Evolutionary conservation across 2,888 invertebrate species (phyloP), one percentile per base, ranked within the genome.

Genomic region (Julus scandinavius): DNA sequence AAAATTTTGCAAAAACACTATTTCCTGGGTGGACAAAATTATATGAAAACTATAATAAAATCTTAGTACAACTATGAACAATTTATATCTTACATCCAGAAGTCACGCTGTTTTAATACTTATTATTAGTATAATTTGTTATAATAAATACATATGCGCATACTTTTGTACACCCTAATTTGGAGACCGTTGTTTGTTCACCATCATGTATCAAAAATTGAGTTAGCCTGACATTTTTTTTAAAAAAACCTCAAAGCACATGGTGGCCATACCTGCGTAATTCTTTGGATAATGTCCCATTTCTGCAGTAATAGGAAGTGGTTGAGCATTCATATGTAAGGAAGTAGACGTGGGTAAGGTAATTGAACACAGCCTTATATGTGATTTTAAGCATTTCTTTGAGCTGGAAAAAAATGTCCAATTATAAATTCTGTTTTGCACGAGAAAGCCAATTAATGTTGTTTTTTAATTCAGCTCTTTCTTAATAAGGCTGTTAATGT

Each of bases 311-410:
- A 9, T 50, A 54, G 29, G 20, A 0, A 13, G 63, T 58, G n/a
- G 50, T 29, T 38, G 49, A 38, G 29, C 50, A 41, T 50, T 87
- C 87, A 17, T 87, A 87, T 54, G 87, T 41, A 58, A 87, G n/a
- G 9, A 87, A 87, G 54, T 87, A 87, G 54, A 87, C 38, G 63
- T 87, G 87, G 41, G 54, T 54, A n/a, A 87, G 54, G 87, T 87
- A 87, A 63, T 87, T 87, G 9, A 87, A 29, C 38, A 87, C 40
- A 9, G 40, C 58, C 54, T 87, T 87, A 58, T 49, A 85, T 6
- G 85, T 45, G 9, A 45, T 85, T 49, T 45, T 85, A 20, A 85
- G 50, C 1, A 15, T 85, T 50, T 50, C 85, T 85, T 85, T 50
- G 9, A 85, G 49, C 85, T 85, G 45, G 13, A 85, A 85, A 80